Percentiles rank a stretch among this genome's conserved stretches.
These are phyloP conservation scores for Nerophis lumbriciformis DNA, from an alignment of 2,113 vertebrate genomes.

Conservation along the genomic window DNA sequence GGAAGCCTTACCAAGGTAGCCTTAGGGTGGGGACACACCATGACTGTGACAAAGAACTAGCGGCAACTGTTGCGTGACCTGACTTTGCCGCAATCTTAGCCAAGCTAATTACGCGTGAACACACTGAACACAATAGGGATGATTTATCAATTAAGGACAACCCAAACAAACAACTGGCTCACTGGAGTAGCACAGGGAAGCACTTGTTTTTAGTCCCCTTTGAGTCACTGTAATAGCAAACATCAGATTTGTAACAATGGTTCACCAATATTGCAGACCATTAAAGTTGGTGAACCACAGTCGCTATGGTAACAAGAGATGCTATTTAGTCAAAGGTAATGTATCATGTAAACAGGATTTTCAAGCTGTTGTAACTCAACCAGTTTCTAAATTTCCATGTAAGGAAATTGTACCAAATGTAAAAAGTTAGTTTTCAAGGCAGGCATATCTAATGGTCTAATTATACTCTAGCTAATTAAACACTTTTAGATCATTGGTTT, in stretches of 20 bases:
- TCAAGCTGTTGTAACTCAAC: too few relatives aligned
- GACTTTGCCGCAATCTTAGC: neutral
- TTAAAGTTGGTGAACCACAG: neutral
- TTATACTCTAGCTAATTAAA: too few relatives aligned
- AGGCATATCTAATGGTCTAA: too few relatives aligned
- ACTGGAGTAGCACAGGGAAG: neutral
- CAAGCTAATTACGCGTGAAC: neutral
- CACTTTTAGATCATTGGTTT: too few relatives aligned
- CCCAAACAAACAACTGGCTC: neutral
- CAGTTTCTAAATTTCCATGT: too few relatives aligned
- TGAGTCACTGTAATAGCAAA: neutral
- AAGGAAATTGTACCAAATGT: too few relatives aligned
- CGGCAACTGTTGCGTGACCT: neutral
- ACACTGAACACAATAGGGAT: conserved; percentile 1
- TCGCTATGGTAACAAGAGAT: neutral
- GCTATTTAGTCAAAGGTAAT: too few relatives aligned
- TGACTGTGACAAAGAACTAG: neutral
- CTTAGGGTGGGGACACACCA: neutral
- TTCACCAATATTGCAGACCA: neutral
- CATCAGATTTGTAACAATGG: neutral
- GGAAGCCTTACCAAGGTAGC: neutral
- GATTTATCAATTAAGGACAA: neutral
- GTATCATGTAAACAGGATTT: too few relatives aligned
- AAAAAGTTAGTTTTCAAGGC: too few relatives aligned
- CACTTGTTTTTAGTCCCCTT: neutral